Percentiles rank a stretch among this genome's conserved stretches.
These are phyloP conservation scores for Pocota personata DNA, from an alignment of 2,888 invertebrate genomes.

Conservation along the genomic window DNA sequence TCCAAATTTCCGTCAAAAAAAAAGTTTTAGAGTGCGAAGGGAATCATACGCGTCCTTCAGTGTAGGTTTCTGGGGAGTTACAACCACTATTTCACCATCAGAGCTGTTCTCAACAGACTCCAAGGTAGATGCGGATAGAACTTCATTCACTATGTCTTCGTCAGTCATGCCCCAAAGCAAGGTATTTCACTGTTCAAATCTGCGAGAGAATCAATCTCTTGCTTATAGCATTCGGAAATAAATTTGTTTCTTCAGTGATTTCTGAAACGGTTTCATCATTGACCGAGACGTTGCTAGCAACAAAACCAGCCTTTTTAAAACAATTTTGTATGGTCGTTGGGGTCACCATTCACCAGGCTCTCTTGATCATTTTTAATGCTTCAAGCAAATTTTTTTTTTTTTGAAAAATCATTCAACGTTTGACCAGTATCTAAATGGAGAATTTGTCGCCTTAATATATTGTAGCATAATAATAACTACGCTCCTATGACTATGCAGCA, in stretches of 20 bases:
- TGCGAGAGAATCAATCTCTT: neutral
- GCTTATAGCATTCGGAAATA: neutral
- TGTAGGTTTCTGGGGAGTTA: neutral
- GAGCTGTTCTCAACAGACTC: neutral
- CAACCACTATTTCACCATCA: neutral
- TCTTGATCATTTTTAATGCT: neutral
- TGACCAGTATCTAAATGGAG: neutral
- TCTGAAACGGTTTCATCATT: neutral
- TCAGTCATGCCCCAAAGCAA: neutral
- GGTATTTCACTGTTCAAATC: neutral
- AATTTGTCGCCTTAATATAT: neutral
- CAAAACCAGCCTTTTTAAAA: neutral
- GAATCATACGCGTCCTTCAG: neutral
- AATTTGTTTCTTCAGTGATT: too few relatives aligned
- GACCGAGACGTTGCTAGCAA: neutral
- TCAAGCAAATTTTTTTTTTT: neutral
- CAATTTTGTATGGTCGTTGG: too few relatives aligned
- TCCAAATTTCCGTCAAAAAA: neutral
- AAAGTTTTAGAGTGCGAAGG: neutral
- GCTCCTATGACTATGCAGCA: too few relatives aligned
- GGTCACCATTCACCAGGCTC: neutral
- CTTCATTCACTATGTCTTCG: constrained; percentile 5
- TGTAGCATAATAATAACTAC: too few relatives aligned
- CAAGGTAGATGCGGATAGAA: constrained; percentile 5
- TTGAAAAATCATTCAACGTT: neutral